Base-by-base conservation (phyloP, 2,797 vertebrate genomes). In the Characodon lateralis region DNA sequence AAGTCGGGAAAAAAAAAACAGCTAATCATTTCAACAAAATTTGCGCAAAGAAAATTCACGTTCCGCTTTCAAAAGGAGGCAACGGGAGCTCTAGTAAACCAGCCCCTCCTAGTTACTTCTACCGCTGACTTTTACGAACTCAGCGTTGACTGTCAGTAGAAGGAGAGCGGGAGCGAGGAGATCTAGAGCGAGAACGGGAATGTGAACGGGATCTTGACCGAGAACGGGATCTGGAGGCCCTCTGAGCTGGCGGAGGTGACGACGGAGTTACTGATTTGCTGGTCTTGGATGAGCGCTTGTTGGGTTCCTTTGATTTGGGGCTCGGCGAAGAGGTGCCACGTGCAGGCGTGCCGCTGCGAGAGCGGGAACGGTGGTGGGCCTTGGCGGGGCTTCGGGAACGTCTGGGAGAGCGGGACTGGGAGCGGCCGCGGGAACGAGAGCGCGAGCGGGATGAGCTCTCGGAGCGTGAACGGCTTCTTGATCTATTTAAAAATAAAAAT, bases 131-230 rank as follows among this genome's bases (percentile, higher is more conserved):
- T 35, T 61, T 6, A n/a, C 65, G 22, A n/a, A 46, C 2, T 97
- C 96, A 99, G 91, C 97, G 97, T 91, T 97, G 97, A 93, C 97
- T 98, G 90, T 98, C 97, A 68, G 96, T 95, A 72, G 97, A 98
- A 3, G 80, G 94, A 16, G 95, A 95, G 76, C 96, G 95, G 58
- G 97, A 97, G 50, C 96, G 90, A 13, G 73, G 95, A 59, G 97
- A 97, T 51, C 96, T 90, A 22, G 93, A 93, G 0, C 85, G 68
- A 14, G 81, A 82, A 5, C 51, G 73, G 55, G 91, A 92, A 0
- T 90, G 88, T 0, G 90, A 91, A 0, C 85, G 85, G 0, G 93
- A 93, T 0, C 89, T 87, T 0, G 92, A 93, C 0, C 85, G 87
- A 0, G 93, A 94, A 0, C 89, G 96, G 91, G 84, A 96, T 88